Percentiles rank a stretch among this genome's conserved stretches.
Evolutionary conservation across 1,140 invertebrate species (phyloP).

Genomic region (Eurytemora carolleeae): DNA sequence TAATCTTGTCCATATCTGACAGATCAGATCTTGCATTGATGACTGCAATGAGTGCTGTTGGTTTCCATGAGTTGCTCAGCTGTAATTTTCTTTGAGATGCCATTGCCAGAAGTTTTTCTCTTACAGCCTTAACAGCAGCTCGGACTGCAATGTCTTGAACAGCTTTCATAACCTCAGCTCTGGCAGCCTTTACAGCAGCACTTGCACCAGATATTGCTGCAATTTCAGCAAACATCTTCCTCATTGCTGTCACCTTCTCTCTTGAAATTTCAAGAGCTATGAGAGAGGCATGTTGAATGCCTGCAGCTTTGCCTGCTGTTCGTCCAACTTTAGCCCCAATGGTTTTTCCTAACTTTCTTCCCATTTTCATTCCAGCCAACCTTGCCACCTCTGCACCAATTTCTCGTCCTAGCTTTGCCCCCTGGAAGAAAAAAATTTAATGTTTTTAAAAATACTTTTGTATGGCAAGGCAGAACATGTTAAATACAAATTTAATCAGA

Average conservation of each 20-base stretch:
- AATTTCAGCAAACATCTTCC: slow-evolving; percentile 7
- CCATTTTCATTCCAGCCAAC: slow-evolving; percentile 9
- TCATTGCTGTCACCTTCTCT: slow-evolving; percentile 8
- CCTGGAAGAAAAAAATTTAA: too few relatives aligned
- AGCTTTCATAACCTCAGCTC: slow-evolving; percentile 4
- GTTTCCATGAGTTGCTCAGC: slow-evolving; percentile 13
- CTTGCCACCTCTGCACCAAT: slow-evolving; percentile 13
- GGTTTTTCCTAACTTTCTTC: slow-evolving; percentile 8
- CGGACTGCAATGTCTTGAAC: slow-evolving; percentile 10
- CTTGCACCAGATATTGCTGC: background rate
- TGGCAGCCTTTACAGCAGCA: slow-evolving; percentile 2
- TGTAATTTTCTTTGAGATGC: slow-evolving; percentile 8
- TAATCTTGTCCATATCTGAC: slow-evolving; percentile 15
- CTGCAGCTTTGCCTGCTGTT: background rate
- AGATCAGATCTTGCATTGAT: slow-evolving; percentile 11
- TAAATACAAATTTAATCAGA: too few relatives aligned
- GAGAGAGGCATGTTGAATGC: background rate
- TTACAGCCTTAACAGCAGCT: slow-evolving; percentile 10
- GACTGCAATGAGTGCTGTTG: slow-evolving; percentile 13
- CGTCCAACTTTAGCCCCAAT: slow-evolving; percentile 1
- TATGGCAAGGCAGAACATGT: too few relatives aligned
- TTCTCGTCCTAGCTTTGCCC: slow-evolving; percentile 11
- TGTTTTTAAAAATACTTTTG: too few relatives aligned
- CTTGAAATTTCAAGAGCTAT: slow-evolving; percentile 2
- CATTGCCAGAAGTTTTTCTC: slow-evolving; percentile 12